Percentiles rank a stretch among this genome's conserved stretches.
phyloP scores from a whole-genome alignment of 2,888 invertebrate species.

The Desoria tigrina region DNA sequence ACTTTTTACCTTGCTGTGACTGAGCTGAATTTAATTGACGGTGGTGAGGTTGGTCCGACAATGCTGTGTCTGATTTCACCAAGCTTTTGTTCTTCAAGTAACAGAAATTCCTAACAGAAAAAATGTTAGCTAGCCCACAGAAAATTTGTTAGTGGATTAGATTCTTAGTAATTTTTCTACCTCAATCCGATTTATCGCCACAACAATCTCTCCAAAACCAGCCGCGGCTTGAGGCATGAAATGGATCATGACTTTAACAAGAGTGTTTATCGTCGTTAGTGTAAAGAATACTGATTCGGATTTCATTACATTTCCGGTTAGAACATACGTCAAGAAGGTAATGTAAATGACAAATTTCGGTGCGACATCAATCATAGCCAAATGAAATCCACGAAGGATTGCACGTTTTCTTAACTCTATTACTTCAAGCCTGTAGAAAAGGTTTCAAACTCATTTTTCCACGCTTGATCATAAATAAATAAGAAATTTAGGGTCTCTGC shows the following conservation, averaged over 20 bases:
- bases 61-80: too few species aligned
- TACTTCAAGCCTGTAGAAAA: slow-evolving; percentile 65
- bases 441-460: neutral
- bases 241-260: slow-evolving; percentile 79
- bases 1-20: too few species aligned
- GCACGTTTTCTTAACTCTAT: slow-evolving; percentile 66
- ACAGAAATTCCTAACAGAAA: slow-evolving; percentile 52
- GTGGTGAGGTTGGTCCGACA: too few species aligned
- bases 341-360: slow-evolving; percentile 80
- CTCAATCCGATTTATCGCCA: slow-evolving; percentile 73
- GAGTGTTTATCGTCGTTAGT: slow-evolving; percentile 82
- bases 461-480: neutral
- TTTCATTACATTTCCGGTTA: slow-evolving; percentile 63
- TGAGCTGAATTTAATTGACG: too few species aligned
- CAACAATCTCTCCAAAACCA: slow-evolving; percentile 75
- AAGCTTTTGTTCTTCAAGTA: slow-evolving; percentile 37
- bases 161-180: too few species aligned
- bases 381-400: slow-evolving; percentile 65
- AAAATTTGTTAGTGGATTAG: too few species aligned
- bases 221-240: slow-evolving; percentile 84
- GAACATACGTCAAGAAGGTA: slow-evolving; percentile 73
- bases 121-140: too few species aligned
- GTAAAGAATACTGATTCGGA: slow-evolving; percentile 79
- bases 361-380: slow-evolving; percentile 70
- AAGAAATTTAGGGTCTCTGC: too few species aligned